phyloP scores from a whole-genome alignment of 2,888 invertebrate genomes.

The Sarcophaga rosellei region DNA sequence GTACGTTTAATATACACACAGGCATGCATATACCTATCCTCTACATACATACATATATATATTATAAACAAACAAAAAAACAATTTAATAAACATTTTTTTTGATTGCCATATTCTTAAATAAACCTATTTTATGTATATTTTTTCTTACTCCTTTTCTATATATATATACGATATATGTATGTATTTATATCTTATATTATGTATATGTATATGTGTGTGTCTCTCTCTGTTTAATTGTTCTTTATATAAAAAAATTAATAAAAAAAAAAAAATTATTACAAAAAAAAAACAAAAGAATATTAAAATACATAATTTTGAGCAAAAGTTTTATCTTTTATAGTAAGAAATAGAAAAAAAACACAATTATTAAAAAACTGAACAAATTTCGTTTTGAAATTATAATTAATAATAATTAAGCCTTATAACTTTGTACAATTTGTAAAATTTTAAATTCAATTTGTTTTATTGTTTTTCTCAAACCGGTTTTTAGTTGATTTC shows the following conservation, averaged over 20 bases:
- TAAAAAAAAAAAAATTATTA: not conserved
- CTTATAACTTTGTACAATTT: not conserved
- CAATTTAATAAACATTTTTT: constrained; percentile 41
- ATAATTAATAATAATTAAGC: not conserved
- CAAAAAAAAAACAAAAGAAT: not conserved
- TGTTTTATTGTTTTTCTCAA: not conserved
- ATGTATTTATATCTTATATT: constrained; percentile 27
- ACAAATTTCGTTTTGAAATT: not conserved
- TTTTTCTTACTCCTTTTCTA: not conserved
- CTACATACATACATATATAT: constrained; percentile 29
- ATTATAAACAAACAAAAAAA: constrained; percentile 30
- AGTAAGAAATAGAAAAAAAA: no score
- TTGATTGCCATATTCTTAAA: constrained; percentile 63
- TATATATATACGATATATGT: constrained; percentile 13
- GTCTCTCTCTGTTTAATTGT: constrained; percentile 24
- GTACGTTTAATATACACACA: constrained; percentile 19
- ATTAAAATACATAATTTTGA: not conserved
- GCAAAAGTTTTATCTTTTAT: not conserved
- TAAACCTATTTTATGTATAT: constrained; percentile 1
- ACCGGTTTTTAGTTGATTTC: not conserved
- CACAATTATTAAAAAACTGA: not conserved
- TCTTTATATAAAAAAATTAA: not conserved
- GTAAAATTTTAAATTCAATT: not conserved
- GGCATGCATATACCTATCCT: constrained; percentile 35
- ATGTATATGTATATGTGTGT: constrained; percentile 12